These are phyloP conservation scores for Agonopterix heracliana DNA, from an alignment of 2,888 invertebrate genomes.

Conservation along the genomic window DNA sequence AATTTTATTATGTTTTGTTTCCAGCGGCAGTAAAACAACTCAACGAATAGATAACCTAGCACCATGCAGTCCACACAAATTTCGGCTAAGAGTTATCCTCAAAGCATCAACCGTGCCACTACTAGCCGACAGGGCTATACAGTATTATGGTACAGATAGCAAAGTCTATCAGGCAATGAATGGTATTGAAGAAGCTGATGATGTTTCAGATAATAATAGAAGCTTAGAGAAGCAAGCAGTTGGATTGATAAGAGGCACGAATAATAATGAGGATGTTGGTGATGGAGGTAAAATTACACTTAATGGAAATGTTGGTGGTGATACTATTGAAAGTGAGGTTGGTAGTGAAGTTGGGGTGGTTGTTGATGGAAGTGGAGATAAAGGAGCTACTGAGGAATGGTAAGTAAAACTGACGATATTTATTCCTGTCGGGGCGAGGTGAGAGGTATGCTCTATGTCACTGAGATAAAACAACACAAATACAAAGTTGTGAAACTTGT, in stretches of 20 bases:
- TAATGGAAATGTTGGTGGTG: background rate
- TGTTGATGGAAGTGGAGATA: background rate
- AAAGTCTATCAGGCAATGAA: background rate
- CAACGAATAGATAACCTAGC: slow-evolving; percentile 59
- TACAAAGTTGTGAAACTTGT: too few species aligned
- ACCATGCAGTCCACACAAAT: slow-evolving; percentile 66
- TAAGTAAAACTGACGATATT: background rate
- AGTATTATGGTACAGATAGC: slow-evolving; percentile 26
- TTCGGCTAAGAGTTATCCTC: slow-evolving; percentile 53
- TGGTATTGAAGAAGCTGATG: background rate
- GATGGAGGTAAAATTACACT: background rate
- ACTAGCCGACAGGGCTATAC: slow-evolving; percentile 32
- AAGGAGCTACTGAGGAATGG: background rate
- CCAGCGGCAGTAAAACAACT: slow-evolving; percentile 61
- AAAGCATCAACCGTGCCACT: slow-evolving; percentile 34
- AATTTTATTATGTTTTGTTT: slow-evolving; percentile 12
- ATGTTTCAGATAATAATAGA: background rate
- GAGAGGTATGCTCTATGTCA: too few species aligned
- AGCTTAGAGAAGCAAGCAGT: background rate
- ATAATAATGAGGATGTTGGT: background rate
- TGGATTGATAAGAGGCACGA: too few species aligned
- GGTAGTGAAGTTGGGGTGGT: background rate
- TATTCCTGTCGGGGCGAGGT: too few species aligned
- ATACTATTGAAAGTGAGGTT: background rate
- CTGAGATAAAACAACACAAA: too few species aligned